Evolutionary conservation across 2,797 vertebrate genomes (phyloP).

Genomic region (Helarctos malayanus): DNA sequence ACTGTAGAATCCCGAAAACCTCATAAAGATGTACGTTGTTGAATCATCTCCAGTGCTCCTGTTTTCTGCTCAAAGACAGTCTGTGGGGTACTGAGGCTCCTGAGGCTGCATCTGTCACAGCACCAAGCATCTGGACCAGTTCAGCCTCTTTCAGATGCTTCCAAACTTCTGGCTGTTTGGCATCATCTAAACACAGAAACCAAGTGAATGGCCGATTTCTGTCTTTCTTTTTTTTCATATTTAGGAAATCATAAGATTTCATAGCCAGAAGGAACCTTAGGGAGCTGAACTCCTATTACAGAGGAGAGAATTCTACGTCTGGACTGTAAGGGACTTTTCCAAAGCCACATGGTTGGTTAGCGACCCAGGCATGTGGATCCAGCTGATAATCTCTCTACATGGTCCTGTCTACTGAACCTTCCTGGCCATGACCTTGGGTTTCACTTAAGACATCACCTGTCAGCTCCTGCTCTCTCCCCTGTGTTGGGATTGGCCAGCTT

Average conservation of each 20-base stretch:
- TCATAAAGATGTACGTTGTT: neutral
- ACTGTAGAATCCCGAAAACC: neutral
- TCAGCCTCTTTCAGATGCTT: neutral
- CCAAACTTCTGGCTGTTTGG: neutral
- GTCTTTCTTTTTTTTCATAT: neutral
- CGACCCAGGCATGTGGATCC: neutral
- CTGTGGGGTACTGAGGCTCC: slow-evolving; percentile 49
- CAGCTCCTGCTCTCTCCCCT: neutral
- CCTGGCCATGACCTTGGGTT: neutral
- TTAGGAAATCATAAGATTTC: neutral
- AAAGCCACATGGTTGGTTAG: neutral
- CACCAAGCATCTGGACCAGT: neutral
- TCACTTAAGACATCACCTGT: neutral
- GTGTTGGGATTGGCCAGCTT: slow-evolving; percentile 52
- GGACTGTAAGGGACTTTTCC: neutral
- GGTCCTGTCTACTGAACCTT: neutral
- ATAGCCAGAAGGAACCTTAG: neutral
- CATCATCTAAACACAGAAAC: neutral
- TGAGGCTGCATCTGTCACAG: neutral
- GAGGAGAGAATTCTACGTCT: neutral
- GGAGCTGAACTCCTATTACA: neutral
- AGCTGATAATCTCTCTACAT: accelerated
- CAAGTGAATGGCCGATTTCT: neutral
- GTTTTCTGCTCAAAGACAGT: slow-evolving; percentile 71
- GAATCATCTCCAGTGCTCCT: slow-evolving; percentile 76